Base-by-base conservation (phyloP, 2,888 invertebrate species). In the Andricus quercusramuli region DNA sequence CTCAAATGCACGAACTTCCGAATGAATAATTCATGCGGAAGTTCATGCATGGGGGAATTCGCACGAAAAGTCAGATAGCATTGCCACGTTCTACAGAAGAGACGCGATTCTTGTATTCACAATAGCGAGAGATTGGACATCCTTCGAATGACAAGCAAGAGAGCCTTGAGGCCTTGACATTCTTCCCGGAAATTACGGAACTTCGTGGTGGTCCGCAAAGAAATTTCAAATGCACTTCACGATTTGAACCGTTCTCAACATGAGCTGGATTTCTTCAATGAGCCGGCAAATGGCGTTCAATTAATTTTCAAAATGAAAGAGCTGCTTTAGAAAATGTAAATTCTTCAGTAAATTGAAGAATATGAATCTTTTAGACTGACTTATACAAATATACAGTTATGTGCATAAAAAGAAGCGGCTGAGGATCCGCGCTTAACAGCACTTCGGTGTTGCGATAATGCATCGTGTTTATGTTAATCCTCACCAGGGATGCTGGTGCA, bases 401-500 rank as follows among this genome's bases (percentile, higher is more conserved):
- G 85, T 84, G 83, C 85, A 86, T 85, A 86, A 87, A 86, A 83
- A 87, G 82, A 86, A 85, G 84, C 84, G 84, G 83, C 79, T 82
- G 79, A 80, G 82, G 83, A 85, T 83, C 83, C 80, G 79, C 83
- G 85, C 85, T 87, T 85, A 89, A 87, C 87, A 86, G 86, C 89
- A 85, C 85, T 85, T 86, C 83, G 83, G 86, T 86, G 85, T 88
- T 85, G 86, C 87, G 87, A 88, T 88, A 89, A 88, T 89, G 86
- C 86, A 83, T 83, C 87, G 87, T 88, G 88, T 88, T 88, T 88
- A 89, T 89, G 88, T 87, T 88, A 87, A 89, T 88, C 84, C 85
- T 82, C 82, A 80, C 85, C 83, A 83, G 82, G 70, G 84, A 83
- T 84, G 82, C 83, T 81, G 83, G 85, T 82, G 82, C 85, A 83